Conservation (phyloP, 1,140 invertebrate genomes). For the Archivesica marissinica region DNA sequence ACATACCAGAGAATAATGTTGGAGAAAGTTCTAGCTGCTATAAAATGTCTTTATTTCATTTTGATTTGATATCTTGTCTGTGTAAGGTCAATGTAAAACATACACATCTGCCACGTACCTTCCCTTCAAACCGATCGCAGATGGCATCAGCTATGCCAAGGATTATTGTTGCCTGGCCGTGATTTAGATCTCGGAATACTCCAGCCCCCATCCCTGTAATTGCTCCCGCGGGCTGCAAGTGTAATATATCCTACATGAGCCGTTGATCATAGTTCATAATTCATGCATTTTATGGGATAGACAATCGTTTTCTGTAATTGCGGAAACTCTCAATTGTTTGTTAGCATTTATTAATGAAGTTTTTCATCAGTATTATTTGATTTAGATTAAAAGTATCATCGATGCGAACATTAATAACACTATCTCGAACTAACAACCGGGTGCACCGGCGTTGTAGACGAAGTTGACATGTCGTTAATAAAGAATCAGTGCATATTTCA, state of each 20-base stretch:
- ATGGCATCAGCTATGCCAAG: background rate
- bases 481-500: too few species aligned
- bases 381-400: too few species aligned
- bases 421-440: too few species aligned
- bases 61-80: too few species aligned
- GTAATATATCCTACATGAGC: slow-evolving; percentile 2
- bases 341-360: too few species aligned
- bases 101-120: slow-evolving; percentile 17
- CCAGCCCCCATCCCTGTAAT: background rate
- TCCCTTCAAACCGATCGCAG: slow-evolving; percentile 11
- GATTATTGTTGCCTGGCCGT: background rate
- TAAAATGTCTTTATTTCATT: background rate
- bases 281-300: background rate
- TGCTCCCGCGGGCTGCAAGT: background rate
- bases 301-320: background rate
- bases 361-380: too few species aligned
- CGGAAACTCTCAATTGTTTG: background rate
- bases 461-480: too few species aligned
- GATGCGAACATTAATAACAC: too few species aligned
- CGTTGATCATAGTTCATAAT: background rate
- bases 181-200: slow-evolving; percentile 2
- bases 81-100: too few species aligned
- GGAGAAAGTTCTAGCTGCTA: too few species aligned
- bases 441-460: too few species aligned
- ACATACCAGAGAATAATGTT: too few species aligned